Conservation (phyloP, 1,140 invertebrate genomes). For the Holcopasites calliopsidis region DNA sequence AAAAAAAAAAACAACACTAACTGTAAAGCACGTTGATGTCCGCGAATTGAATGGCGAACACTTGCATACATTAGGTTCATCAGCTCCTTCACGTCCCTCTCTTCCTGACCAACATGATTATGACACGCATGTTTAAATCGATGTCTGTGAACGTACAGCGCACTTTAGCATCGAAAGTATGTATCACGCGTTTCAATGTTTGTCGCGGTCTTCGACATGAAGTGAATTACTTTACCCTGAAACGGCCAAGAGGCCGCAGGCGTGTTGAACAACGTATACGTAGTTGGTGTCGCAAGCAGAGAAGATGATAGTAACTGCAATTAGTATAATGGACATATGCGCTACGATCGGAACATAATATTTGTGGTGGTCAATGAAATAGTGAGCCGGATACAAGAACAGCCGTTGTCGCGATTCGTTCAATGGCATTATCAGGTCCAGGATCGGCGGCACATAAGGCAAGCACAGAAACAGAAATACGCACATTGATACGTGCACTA, state of each 20-base stretch:
- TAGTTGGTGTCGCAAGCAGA: neutral
- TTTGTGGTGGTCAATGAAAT: neutral
- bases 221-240: neutral
- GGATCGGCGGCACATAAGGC: neutral
- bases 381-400: neutral
- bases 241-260: neutral
- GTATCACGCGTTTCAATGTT: neutral
- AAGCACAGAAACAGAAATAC: neutral
- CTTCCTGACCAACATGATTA: neutral
- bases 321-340: neutral
- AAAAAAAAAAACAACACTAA: neutral
- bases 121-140: neutral
- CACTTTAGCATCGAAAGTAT: neutral
- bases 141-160: neutral
- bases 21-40: neutral
- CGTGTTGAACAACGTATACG: conserved; percentile 13
- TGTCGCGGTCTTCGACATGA: too few relatives aligned
- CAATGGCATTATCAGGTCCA: neutral
- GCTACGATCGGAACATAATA: neutral
- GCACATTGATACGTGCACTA: neutral
- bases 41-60: neutral
- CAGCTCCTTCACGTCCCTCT: neutral
- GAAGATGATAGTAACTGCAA: neutral
- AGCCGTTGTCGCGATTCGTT: neutral
- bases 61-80: neutral